Percentiles rank a stretch among this genome's conserved stretches.
Conservation (phyloP, 2,113 vertebrate genomes). For the Ursus arctos region DNA sequence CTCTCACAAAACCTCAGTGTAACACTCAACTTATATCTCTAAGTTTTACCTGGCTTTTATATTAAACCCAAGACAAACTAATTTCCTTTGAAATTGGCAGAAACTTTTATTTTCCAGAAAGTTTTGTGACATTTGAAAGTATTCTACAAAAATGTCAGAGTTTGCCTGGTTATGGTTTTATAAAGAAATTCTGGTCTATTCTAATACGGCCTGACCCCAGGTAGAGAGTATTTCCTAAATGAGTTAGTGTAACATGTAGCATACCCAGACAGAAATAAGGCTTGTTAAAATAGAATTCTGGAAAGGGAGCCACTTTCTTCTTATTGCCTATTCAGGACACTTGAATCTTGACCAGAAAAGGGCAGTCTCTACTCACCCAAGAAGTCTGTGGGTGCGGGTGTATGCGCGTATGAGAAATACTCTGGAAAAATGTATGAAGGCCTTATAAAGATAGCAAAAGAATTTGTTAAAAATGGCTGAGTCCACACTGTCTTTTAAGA, state of each 20-base stretch:
- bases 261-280: background rate
- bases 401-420: background rate
- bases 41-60: conserved; percentile 41
- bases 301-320: background rate
- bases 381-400: background rate
- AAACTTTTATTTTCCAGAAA: conserved; percentile 27
- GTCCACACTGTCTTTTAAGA: background rate
- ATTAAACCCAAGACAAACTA: conserved; percentile 15
- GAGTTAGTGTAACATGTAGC: background rate
- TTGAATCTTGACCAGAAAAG: background rate
- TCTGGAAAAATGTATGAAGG: background rate
- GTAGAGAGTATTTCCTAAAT: conserved; percentile 38
- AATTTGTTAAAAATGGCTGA: background rate
- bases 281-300: conserved; percentile 36
- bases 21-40: background rate
- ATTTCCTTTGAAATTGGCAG: conserved; percentile 50
- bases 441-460: background rate
- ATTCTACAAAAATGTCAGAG: conserved; percentile 51
- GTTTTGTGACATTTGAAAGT: conserved; percentile 65
- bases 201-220: background rate
- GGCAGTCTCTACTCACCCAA: accelerated
- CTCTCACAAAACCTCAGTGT: background rate
- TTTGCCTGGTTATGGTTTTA: conserved; percentile 49
- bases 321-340: background rate
- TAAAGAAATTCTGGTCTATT: conserved; percentile 7